A percentile compares a stretch with the other conserved stretches of the same genome.
phyloP scores from a whole-genome alignment of 2,113 vertebrate species.

The Oreochromis spilurus region DNA sequence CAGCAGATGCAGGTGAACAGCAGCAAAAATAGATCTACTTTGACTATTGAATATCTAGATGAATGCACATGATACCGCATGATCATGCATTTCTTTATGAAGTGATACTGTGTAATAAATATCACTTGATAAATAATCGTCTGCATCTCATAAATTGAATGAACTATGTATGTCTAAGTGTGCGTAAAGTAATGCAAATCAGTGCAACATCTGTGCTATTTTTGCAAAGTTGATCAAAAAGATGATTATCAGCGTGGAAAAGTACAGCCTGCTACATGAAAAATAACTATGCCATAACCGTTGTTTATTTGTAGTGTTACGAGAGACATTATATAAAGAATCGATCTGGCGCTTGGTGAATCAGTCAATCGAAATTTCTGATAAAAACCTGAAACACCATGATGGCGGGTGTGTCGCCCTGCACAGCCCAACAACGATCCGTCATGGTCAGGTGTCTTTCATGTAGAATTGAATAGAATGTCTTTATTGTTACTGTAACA shows the following conservation, averaged over 20 bases:
- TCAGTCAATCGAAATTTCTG: background rate
- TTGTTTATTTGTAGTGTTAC: background rate
- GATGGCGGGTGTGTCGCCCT: background rate
- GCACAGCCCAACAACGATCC: background rate
- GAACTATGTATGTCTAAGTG: background rate
- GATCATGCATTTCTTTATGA: too few relatives aligned
- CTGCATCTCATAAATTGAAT: background rate
- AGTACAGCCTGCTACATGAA: background rate
- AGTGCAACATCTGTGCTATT: background rate
- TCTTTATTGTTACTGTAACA: background rate
- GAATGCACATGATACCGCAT: background rate
- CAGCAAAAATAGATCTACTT: background rate
- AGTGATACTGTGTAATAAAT: background rate
- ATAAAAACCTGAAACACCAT: background rate
- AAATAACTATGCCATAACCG: background rate
- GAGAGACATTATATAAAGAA: accelerated
- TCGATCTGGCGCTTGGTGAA: background rate
- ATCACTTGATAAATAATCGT: background rate
- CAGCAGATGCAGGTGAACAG: background rate
- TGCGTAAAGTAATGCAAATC: background rate
- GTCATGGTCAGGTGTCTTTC: background rate
- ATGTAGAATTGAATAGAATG: background rate
- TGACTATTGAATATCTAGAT: background rate
- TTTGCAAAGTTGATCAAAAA: background rate
- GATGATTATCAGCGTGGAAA: background rate